phyloP scores from a whole-genome alignment of 2,797 vertebrate genomes.

The Catamblyrhynchus diadema region DNA sequence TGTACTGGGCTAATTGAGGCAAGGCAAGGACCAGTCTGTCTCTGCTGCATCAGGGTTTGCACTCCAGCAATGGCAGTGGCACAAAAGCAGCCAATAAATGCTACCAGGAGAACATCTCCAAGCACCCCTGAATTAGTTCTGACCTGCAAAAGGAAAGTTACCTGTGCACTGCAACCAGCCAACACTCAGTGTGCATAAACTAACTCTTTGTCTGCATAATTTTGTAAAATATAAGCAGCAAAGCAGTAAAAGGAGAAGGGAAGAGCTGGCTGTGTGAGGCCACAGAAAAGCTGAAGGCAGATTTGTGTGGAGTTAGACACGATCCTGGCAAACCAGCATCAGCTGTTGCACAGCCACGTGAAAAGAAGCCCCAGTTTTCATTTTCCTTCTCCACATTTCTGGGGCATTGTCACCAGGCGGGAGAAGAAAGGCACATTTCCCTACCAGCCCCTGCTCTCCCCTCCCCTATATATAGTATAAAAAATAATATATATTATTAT shows the following conservation, averaged over 20 bases:
- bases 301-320: background rate
- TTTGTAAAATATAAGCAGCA: background rate
- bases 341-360: background rate
- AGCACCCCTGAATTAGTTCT: background rate
- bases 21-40: background rate
- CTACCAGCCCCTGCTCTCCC: background rate
- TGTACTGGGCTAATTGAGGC: constrained; percentile 32
- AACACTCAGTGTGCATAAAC: background rate
- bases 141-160: too few species aligned
- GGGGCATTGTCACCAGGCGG: background rate
- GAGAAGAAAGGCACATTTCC: background rate
- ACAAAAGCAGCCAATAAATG: too few species aligned
- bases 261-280: background rate
- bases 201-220: accelerated
- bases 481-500: too few species aligned
- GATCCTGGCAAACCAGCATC: background rate
- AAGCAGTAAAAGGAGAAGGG: background rate
- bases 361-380: background rate
- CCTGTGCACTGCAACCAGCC: background rate
- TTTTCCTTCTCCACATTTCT: background rate
- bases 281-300: background rate
- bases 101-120: background rate
- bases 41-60: background rate
- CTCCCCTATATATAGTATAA: too few species aligned
- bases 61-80: background rate